A percentile compares a stretch with the other conserved stretches of the same genome.
These are phyloP conservation scores for Rhynchotus rufescens DNA, from an alignment of 2,797 vertebrate species.

Conservation along the genomic window DNA sequence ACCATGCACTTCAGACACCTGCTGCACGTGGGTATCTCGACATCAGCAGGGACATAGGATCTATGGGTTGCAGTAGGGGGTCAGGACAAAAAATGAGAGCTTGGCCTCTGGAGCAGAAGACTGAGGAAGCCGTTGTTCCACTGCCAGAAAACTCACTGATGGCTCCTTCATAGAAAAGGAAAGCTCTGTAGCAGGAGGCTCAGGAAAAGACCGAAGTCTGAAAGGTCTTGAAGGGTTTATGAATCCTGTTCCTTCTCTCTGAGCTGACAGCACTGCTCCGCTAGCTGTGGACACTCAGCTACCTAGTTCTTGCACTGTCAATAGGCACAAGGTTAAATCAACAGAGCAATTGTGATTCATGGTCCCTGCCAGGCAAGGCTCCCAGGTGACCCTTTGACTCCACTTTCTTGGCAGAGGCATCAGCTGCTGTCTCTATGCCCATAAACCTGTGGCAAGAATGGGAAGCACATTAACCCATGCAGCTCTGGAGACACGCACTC, in stretches of 20 bases:
- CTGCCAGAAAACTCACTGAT: not conserved
- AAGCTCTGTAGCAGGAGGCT: not conserved
- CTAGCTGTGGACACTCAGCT: not conserved
- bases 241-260: not conserved
- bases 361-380: not conserved
- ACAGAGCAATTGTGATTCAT: not conserved
- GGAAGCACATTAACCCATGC: not conserved
- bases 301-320: not conserved
- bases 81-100: not conserved
- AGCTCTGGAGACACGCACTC: not conserved
- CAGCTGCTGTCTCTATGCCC: too few relatives aligned
- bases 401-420: not conserved
- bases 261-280: not conserved
- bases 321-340: not conserved
- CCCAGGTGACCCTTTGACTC: not conserved
- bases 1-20: not conserved
- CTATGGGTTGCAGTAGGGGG: not conserved
- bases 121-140: not conserved
- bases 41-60: not conserved
- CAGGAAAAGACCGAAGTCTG: not conserved
- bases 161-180: not conserved
- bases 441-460: not conserved
- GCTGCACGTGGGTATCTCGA: accelerated
- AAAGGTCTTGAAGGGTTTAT: not conserved
- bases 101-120: not conserved